Evolutionary conservation across 2,113 vertebrate species (phyloP).

Genomic region (Cyphomyrus plagiostoma): DNA sequence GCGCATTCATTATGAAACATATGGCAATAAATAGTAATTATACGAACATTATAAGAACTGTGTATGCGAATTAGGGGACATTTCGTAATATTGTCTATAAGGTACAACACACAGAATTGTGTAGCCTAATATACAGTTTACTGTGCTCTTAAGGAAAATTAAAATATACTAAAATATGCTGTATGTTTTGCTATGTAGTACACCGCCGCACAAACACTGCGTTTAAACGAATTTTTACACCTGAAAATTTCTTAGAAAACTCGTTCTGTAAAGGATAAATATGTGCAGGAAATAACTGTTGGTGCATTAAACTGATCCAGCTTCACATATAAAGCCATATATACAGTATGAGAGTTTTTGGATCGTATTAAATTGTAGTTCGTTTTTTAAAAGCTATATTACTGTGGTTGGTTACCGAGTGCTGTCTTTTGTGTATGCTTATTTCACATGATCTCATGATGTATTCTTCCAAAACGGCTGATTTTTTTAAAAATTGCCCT

Average conservation of each 20-base stretch:
- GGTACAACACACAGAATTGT: not conserved
- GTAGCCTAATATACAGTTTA: not conserved
- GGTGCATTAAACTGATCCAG: not conserved
- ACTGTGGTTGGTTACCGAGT: not conserved
- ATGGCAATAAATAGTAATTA: not conserved
- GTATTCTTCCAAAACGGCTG: not conserved
- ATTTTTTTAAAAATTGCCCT: not conserved
- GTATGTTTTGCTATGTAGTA: not conserved
- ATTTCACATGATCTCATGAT: not conserved
- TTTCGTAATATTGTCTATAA: not conserved
- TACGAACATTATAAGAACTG: not conserved
- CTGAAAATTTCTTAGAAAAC: not conserved
- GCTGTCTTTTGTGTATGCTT: not conserved
- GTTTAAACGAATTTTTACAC: not conserved
- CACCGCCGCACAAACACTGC: not conserved
- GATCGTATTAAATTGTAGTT: not conserved
- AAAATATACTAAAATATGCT: not conserved
- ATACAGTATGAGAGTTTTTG: not conserved
- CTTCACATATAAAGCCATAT: constrained; percentile 13
- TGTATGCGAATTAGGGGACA: not conserved
- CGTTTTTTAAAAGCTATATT: not conserved
- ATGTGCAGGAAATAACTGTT: not conserved
- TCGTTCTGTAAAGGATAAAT: not conserved
- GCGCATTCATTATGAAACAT: not conserved
- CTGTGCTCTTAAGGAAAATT: not conserved